Conservation (phyloP, 2,888 invertebrate genomes). For the Gnatocerus cornutus region DNA sequence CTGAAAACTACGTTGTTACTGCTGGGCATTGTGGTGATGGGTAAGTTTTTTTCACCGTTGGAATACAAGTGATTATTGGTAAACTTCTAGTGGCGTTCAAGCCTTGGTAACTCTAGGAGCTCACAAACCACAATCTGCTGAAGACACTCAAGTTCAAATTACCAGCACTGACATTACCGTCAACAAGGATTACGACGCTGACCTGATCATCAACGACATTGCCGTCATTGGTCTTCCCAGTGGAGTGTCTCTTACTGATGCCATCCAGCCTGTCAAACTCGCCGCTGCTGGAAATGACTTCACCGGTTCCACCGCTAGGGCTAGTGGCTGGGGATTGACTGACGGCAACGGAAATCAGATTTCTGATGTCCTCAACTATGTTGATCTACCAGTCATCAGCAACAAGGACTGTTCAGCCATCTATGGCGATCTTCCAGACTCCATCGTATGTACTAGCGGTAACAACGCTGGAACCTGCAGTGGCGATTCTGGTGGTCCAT, state of each 20-base stretch:
- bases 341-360: slow-evolving; percentile 17
- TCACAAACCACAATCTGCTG: slow-evolving; percentile 25
- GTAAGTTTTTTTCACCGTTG: slow-evolving; percentile 29
- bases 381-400: slow-evolving; percentile 45
- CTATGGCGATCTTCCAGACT: slow-evolving; percentile 24
- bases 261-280: slow-evolving; percentile 46
- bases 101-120: slow-evolving; percentile 45
- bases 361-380: slow-evolving; percentile 28
- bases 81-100: slow-evolving; percentile 33
- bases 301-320: slow-evolving; percentile 34
- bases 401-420: slow-evolving; percentile 39
- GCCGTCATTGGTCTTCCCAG: slow-evolving; percentile 51
- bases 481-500: slow-evolving; percentile 54
- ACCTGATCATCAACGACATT: slow-evolving; percentile 50
- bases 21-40: slow-evolving; percentile 51
- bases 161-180: slow-evolving; percentile 46
- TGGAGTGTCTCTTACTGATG: slow-evolving; percentile 41
- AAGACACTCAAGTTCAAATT: slow-evolving; percentile 43
- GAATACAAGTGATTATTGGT: not conserved
- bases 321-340: slow-evolving; percentile 53
- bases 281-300: slow-evolving; percentile 43
- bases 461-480: slow-evolving; percentile 40
- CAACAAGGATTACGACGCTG: slow-evolving; percentile 48
- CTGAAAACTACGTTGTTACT: slow-evolving; percentile 48
- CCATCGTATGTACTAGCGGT: slow-evolving; percentile 47